Evolutionary conservation across 2,113 vertebrate genomes (phyloP).

Genomic region (Corythornis vintsioides): DNA sequence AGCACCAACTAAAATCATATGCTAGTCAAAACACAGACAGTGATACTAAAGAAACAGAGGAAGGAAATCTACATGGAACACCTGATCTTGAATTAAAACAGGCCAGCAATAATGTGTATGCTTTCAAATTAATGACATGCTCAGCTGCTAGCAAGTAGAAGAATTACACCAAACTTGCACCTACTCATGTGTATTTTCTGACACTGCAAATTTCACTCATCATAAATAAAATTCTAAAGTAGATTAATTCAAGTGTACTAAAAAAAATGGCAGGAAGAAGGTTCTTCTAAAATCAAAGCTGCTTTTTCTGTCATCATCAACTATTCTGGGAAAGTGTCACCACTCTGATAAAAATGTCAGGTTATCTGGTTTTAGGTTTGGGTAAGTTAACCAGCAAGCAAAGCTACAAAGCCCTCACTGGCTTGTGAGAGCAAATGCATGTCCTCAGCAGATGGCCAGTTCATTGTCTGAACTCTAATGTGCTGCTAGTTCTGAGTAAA

Average conservation of each 20-base stretch:
- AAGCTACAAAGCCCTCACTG: background rate
- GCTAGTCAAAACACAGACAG: background rate
- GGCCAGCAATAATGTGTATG: background rate
- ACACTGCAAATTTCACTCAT: background rate
- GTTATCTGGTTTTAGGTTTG: background rate
- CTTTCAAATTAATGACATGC: background rate
- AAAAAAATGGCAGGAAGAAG: background rate
- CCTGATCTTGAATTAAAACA: conserved; percentile 8
- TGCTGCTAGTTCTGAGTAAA: background rate
- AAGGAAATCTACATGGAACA: background rate
- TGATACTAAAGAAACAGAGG: background rate
- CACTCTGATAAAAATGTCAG: background rate
- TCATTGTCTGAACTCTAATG: background rate
- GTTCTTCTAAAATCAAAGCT: background rate
- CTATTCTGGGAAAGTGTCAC: background rate
- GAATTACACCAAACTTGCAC: background rate
- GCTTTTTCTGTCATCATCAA: background rate
- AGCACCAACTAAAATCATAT: background rate
- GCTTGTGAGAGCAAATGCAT: background rate
- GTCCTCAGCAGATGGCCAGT: background rate
- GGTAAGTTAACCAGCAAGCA: background rate
- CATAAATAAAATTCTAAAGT: background rate
- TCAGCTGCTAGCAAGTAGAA: background rate
- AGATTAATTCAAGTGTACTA: background rate
- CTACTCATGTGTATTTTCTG: background rate